These are phyloP conservation scores for Sinotaia quadrata DNA, from an alignment of 2,888 invertebrate species.

Conservation along the genomic window DNA sequence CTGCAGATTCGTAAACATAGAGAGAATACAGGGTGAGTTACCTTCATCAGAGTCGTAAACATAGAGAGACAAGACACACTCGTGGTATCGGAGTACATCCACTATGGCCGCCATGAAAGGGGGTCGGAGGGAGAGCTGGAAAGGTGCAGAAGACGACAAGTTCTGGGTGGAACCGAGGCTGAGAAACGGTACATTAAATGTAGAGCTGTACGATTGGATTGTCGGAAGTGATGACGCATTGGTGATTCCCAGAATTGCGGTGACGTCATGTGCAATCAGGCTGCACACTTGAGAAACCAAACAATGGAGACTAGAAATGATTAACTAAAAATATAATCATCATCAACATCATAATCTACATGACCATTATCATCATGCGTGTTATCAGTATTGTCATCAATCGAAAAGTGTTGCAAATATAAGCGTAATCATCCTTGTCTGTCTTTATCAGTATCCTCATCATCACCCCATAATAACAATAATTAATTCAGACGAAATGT, in stretches of 20 bases:
- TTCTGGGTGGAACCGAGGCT: conserved; percentile 52
- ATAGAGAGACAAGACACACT: conserved; percentile 50
- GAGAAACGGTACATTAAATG: conserved; percentile 56
- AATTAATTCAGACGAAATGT: too few relatives aligned
- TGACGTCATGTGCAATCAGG: conserved; percentile 50
- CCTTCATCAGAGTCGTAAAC: conserved; percentile 62
- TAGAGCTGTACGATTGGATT: conserved; percentile 59
- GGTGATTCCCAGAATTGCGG: conserved; percentile 53
- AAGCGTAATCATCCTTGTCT: too few relatives aligned
- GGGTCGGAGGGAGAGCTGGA: conserved; percentile 54
- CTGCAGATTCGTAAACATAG: too few relatives aligned
- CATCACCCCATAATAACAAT: too few relatives aligned
- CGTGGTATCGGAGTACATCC: conserved; percentile 46
- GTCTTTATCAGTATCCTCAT: too few relatives aligned
- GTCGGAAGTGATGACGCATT: conserved; percentile 59
- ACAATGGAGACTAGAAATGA: too few relatives aligned
- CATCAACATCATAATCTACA: too few relatives aligned
- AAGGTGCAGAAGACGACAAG: conserved; percentile 43
- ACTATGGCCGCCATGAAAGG: conserved; percentile 51
- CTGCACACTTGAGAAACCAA: conserved; percentile 58
- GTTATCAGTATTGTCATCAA: too few relatives aligned
- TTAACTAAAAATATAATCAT: too few relatives aligned
- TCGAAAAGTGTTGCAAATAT: too few relatives aligned
- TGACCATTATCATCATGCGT: too few relatives aligned
- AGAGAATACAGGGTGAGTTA: too few relatives aligned